Conservation (phyloP, 2,113 vertebrate genomes). For the Apeltes quadracus region DNA sequence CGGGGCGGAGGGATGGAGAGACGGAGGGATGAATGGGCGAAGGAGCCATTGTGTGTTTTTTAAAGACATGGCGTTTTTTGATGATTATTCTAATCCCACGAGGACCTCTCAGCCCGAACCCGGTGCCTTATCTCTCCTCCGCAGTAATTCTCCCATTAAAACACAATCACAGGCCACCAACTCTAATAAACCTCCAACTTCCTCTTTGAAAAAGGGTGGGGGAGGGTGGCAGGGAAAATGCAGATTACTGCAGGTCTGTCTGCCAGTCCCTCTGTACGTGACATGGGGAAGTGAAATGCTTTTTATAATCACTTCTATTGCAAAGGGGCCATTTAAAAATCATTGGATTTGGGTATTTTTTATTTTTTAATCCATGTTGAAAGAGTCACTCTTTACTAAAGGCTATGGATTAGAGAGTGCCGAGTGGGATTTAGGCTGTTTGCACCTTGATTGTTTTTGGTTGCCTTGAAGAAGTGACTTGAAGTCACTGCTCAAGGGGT, state of each 20-base stretch:
- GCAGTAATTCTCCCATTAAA: conserved; percentile 92
- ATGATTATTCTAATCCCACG: conserved; percentile 87
- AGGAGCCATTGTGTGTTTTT: conserved; percentile 77
- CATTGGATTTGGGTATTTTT: conserved; percentile 45
- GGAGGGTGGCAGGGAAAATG: conserved; percentile 24
- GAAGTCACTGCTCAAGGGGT: conserved; percentile 31
- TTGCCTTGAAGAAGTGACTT: conserved; percentile 30
- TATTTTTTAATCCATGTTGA: conserved; percentile 40
- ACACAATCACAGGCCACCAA: conserved; percentile 89
- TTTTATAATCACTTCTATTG: conserved; percentile 59
- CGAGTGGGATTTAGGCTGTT: conserved; percentile 21
- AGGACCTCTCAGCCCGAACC: conserved; percentile 79
- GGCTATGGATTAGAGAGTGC: conserved; percentile 52
- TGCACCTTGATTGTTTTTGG: conserved; percentile 63
- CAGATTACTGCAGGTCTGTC: conserved; percentile 83
- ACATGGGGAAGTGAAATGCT: conserved; percentile 76
- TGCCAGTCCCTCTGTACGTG: conserved; percentile 63
- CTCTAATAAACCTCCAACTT: conserved; percentile 91
- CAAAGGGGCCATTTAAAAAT: conserved; percentile 51
- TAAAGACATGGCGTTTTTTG: conserved; percentile 78
- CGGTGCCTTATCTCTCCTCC: conserved; percentile 84
- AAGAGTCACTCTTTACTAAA: conserved; percentile 65
- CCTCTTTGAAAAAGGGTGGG: conserved; percentile 72
- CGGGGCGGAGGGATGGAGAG: conserved; percentile 26
- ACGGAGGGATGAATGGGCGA: conserved; percentile 34